Base-by-base conservation (phyloP, 2,888 invertebrate species). In the Melitaea athalia region DNA sequence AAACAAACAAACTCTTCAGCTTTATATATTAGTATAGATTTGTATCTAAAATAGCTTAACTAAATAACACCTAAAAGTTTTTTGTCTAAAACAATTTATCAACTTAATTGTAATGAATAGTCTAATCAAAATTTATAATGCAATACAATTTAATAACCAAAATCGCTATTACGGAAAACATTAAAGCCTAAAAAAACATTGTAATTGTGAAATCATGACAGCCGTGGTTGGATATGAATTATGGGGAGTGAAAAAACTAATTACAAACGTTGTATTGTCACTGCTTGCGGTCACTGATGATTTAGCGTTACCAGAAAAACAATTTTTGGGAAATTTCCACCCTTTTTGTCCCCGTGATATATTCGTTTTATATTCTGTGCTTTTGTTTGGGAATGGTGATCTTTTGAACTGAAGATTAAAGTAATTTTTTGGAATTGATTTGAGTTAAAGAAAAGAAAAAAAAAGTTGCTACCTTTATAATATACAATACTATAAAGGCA, bases 211-310 rank as follows among this genome's bases (percentile, higher is more conserved):
- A 74, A 75, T 75, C 68, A 73, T 72, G 72, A 75, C 74, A 68
- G 68, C 64, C 42, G 72, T 65, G 72, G 68, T 67, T 24, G 47
- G n/a, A 38, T 75, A 77, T 88, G 83, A 90, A 85, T 86, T 87
- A 89, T 85, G 80, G 80, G 77, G 74, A 78, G 78, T 52, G 24
- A 87, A 87, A 88, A 88, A 88, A 85, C 84, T 85, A 86, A 89
- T 88, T 89, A 85, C 80, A 75, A 79, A 76, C 76, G 76, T 80
- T 82, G 81, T 84, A 84, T 84, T 85, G 84, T 86, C 78, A 77
- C 74, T 71, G 75, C 74, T 78, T 78, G 72, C 76, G 61, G 72
- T 50, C 59, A 50, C 49, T 50, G 31, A 24, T 66, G 61, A 71
- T 72, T 62, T 64, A 68, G 64, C 55, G 55, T 53, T 50, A 14